Conservation (phyloP, 2,888 invertebrate species). For the Cephalotes varians region DNA sequence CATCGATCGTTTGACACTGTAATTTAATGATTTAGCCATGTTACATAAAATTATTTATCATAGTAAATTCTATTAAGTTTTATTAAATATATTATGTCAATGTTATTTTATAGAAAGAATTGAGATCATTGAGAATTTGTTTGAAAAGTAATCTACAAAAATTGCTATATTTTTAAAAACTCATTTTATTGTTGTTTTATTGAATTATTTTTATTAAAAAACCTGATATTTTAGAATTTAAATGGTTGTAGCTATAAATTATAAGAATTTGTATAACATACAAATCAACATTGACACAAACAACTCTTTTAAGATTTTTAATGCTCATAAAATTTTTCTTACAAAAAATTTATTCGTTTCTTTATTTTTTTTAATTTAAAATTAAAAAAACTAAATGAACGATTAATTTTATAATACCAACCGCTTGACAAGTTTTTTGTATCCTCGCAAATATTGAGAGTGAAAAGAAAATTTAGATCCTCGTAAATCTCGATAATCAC, state of each 20-base stretch:
- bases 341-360: background rate
- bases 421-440: conserved; percentile 40
- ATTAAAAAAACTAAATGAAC: conserved; percentile 30
- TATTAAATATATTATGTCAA: background rate
- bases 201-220: background rate
- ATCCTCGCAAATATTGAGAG: conserved; percentile 17
- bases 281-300: background rate
- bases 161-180: background rate
- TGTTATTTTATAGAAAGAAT: background rate
- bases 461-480: conserved; percentile 73
- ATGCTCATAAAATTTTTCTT: background rate
- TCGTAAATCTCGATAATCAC: conserved; percentile 83
- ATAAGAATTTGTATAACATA: background rate
- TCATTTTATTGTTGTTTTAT: background rate
- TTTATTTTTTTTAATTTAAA: background rate
- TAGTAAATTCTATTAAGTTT: background rate
- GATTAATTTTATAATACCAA: conserved; percentile 33
- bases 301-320: background rate
- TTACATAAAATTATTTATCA: background rate
- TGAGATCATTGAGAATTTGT: background rate
- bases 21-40: conserved; percentile 10
- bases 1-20: conserved; percentile 57
- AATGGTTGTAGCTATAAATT: background rate
- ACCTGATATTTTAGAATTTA: background rate
- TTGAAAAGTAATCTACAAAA: no score